phyloP scores from a whole-genome alignment of 2,888 invertebrate species.

The Beris chalybata region DNA sequence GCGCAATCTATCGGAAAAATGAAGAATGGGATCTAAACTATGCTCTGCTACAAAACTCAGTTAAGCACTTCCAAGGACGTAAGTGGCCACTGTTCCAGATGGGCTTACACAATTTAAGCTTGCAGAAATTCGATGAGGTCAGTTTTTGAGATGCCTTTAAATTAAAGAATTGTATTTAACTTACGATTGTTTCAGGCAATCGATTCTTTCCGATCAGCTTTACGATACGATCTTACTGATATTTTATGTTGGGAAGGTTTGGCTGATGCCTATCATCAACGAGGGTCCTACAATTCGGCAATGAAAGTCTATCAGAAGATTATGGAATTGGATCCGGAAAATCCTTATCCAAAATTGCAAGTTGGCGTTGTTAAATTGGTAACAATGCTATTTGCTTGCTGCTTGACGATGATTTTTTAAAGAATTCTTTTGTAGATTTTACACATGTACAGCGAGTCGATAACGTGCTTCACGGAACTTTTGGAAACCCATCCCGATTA shows the following conservation, averaged over 20 bases:
- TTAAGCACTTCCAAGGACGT: constrained; percentile 57
- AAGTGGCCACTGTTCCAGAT: constrained; percentile 82
- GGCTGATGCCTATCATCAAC: constrained; percentile 85
- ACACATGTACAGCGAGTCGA: constrained; percentile 69
- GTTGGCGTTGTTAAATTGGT: constrained; percentile 70
- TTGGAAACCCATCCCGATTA: constrained; percentile 62
- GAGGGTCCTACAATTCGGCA: constrained; percentile 90
- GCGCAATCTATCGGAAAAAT: constrained; percentile 71
- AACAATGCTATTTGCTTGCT: constrained; percentile 51
- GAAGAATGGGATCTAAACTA: constrained; percentile 65
- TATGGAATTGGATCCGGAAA: constrained; percentile 65
- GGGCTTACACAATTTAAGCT: constrained; percentile 77
- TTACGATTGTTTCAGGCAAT: constrained; percentile 61
- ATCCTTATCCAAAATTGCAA: constrained; percentile 73
- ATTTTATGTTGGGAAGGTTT: constrained; percentile 83
- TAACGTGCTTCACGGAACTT: constrained; percentile 66
- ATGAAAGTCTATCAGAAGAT: constrained; percentile 82
- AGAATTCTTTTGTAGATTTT: constrained; percentile 43
- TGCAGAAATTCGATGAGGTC: constrained; percentile 67
- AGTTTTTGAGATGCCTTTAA: constrained; percentile 21
- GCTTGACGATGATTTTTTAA: constrained; percentile 13
- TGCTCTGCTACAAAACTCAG: constrained; percentile 61
- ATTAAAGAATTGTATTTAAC: background rate
- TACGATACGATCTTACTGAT: constrained; percentile 69
- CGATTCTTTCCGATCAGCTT: constrained; percentile 71